A percentile compares a stretch with the other conserved stretches of the same genome.
Conservation (phyloP, 2,113 vertebrate genomes). For the Thunnus maccoyii region DNA sequence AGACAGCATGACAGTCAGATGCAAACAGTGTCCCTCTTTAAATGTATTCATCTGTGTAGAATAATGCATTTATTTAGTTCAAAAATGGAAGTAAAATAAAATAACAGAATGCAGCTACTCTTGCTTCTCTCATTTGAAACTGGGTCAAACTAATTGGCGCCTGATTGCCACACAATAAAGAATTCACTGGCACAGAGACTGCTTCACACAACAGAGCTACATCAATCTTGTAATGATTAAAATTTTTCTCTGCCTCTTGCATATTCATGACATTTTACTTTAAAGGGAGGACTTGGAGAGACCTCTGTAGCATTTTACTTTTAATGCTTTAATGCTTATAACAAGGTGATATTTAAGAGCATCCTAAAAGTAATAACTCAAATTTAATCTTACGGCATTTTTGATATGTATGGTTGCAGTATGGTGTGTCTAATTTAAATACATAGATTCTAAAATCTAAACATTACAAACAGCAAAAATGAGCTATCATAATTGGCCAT, state of each 20-base stretch:
- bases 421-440: background rate
- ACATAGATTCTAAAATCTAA: too few relatives aligned
- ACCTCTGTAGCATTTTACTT: background rate
- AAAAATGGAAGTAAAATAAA: background rate
- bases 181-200: conserved; percentile 46
- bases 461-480: too few relatives aligned
- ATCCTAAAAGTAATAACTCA: background rate
- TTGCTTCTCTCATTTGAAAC: conserved; percentile 33
- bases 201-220: conserved; percentile 33
- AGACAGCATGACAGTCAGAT: background rate
- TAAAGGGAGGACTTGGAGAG: background rate
- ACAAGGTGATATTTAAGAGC: conserved; percentile 5
- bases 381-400: background rate
- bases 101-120: background rate
- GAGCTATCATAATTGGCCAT: too few relatives aligned
- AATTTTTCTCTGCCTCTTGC: conserved; percentile 25
- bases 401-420: background rate
- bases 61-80: background rate
- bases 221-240: conserved; percentile 51
- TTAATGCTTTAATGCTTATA: background rate
- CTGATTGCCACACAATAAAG: conserved; percentile 51
- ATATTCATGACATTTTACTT: conserved; percentile 42
- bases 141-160: conserved; percentile 65
- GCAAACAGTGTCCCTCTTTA: background rate
- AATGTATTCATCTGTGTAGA: background rate